phyloP scores from a whole-genome alignment of 2,113 vertebrate species.

The Nerophis lumbriciformis region DNA sequence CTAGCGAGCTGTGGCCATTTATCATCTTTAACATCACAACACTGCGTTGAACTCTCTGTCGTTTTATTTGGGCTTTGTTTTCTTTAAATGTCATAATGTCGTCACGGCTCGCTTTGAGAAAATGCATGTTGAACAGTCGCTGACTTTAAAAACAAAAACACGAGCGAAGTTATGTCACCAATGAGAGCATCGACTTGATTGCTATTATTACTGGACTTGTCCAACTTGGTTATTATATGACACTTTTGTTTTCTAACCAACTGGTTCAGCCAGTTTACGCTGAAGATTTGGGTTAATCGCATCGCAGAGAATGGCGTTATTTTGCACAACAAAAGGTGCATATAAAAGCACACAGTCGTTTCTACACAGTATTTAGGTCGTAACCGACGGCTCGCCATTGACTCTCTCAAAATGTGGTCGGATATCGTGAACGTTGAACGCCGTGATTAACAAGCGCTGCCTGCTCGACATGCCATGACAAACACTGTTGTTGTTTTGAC shows the following conservation, averaged over 20 bases:
- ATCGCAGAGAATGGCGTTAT: constrained; percentile 45
- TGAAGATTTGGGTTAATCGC: constrained; percentile 54
- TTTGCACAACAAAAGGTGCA: constrained; percentile 44
- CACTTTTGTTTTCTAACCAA: neutral
- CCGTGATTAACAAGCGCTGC: constrained; percentile 14
- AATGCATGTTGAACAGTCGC: no score
- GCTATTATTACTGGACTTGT: neutral
- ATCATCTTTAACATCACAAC: neutral
- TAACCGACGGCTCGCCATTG: neutral
- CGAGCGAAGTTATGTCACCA: neutral
- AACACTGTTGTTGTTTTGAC: constrained; percentile 64
- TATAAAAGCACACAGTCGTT: neutral
- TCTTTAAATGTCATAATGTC: neutral
- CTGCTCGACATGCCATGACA: constrained; percentile 18
- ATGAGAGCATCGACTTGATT: neutral
- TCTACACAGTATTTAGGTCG: constrained; percentile 1
- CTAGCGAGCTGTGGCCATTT: constrained; percentile 27
- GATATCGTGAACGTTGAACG: neutral
- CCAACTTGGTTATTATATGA: neutral
- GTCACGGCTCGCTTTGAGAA: neutral
- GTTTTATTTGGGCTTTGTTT: neutral
- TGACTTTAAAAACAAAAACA: neutral
- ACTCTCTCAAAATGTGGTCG: neutral
- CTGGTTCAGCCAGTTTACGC: constrained; percentile 18
- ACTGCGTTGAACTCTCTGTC: neutral